A percentile compares a stretch with the other conserved stretches of the same genome.
phyloP scores from a whole-genome alignment of 1,140 invertebrate species.

The Cydia fagiglandana region DNA sequence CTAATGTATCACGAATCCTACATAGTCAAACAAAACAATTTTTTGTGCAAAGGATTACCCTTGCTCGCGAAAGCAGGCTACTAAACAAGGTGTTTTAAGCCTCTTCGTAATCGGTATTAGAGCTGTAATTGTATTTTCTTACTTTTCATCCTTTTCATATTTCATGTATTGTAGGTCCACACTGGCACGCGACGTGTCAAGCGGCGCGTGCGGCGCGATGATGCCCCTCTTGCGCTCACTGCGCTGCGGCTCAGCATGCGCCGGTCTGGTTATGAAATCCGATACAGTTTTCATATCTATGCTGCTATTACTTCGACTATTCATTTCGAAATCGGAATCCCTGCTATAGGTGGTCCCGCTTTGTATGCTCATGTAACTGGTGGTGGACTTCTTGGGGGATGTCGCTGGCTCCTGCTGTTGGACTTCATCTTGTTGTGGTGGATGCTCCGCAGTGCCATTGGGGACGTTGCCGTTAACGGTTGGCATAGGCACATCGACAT shows the following conservation, averaged over 20 bases:
- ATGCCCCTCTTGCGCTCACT: slow-evolving; percentile 59
- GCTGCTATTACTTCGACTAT: slow-evolving; percentile 57
- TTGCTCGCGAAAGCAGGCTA: too few relatives aligned
- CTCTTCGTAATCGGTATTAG: too few relatives aligned
- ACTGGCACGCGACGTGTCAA: slow-evolving; percentile 51
- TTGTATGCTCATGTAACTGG: slow-evolving; percentile 61
- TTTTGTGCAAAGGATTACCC: too few relatives aligned
- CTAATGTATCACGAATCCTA: too few relatives aligned
- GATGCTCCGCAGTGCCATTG: slow-evolving; percentile 33
- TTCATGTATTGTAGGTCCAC: slow-evolving; percentile 68
- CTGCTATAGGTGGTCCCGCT: slow-evolving; percentile 53
- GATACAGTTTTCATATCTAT: slow-evolving; percentile 61
- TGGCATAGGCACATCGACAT: not conserved
- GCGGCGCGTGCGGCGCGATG: slow-evolving; percentile 59
- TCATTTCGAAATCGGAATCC: slow-evolving; percentile 54
- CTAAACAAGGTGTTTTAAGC: too few relatives aligned
- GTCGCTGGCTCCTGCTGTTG: slow-evolving; percentile 40
- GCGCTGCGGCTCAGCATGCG: slow-evolving; percentile 49
- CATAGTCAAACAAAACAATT: too few relatives aligned
- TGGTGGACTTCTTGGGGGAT: slow-evolving; percentile 54
- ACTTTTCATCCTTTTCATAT: slow-evolving; percentile 72
- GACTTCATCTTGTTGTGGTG: slow-evolving; percentile 47
- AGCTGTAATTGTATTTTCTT: slow-evolving; percentile 36
- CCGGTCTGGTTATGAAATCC: slow-evolving; percentile 49
- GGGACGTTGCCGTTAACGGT: slow-evolving; percentile 29